Evolutionary conservation across 2,797 vertebrate species (phyloP).

Genomic region (Danio jaintianensis): DNA sequence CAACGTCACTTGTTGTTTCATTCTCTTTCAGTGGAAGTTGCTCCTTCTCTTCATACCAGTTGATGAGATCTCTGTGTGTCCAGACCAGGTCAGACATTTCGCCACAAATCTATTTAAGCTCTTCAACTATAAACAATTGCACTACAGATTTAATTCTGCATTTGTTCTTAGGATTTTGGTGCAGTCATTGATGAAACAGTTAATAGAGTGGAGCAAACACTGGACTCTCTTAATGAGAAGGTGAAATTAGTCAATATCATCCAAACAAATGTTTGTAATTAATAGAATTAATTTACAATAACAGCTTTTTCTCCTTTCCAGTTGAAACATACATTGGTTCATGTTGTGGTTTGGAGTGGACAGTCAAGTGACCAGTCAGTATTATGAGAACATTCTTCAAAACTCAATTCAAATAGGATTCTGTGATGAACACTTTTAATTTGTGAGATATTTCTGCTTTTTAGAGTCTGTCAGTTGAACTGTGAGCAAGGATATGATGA

Average conservation of each 20-base stretch:
- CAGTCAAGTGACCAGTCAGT: slow-evolving; percentile 63
- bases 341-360: slow-evolving; percentile 73
- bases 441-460: slow-evolving; percentile 14
- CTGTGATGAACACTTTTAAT: background rate
- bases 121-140: background rate
- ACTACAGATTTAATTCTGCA: background rate
- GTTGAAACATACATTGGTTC: slow-evolving; percentile 73
- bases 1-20: background rate
- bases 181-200: slow-evolving; percentile 60
- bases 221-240: slow-evolving; percentile 69
- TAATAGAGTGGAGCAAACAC: slow-evolving; percentile 68
- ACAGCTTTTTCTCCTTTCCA: slow-evolving; percentile 57
- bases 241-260: slow-evolving; percentile 52
- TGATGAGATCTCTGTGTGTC: slow-evolving; percentile 70
- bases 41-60: slow-evolving; percentile 72
- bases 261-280: background rate
- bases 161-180: slow-evolving; percentile 60
- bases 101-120: background rate
- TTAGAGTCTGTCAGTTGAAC: slow-evolving; percentile 64
- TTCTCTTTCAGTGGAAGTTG: slow-evolving; percentile 74
- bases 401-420: background rate
- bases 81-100: slow-evolving; percentile 68
- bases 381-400: slow-evolving; percentile 11
- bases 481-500: slow-evolving; percentile 57
- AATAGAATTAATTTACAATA: background rate